phyloP scores from a whole-genome alignment of 2,113 vertebrate genomes.

The Megalops atlanticus region DNA sequence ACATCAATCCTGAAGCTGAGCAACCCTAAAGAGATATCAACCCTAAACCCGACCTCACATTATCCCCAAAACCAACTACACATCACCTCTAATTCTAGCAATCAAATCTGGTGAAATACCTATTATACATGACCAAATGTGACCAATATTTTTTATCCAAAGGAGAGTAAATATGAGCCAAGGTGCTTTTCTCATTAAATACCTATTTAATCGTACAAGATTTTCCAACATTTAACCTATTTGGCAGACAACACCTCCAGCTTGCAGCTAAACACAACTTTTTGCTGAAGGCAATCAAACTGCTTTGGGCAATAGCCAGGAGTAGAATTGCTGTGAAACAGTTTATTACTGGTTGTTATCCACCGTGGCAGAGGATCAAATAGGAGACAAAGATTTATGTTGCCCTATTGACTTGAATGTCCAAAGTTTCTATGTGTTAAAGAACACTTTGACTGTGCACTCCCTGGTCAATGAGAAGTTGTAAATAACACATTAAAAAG shows the following conservation, averaged over 20 bases:
- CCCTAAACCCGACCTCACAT: no score
- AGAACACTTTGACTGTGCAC: background rate
- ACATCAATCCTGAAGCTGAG: no score
- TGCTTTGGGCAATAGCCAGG: constrained; percentile 35
- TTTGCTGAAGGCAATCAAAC: constrained; percentile 27
- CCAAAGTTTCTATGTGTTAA: constrained; percentile 18
- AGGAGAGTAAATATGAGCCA: no score
- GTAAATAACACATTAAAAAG: constrained; percentile 1
- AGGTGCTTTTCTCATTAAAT: no score
- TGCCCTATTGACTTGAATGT: constrained; percentile 19
- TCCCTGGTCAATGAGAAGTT: background rate
- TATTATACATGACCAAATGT: no score
- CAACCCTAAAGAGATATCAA: no score
- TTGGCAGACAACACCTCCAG: constrained; percentile 9
- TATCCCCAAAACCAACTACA: no score
- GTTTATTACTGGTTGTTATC: constrained; percentile 14
- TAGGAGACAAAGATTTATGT: constrained; percentile 20
- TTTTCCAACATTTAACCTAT: constrained; percentile 1
- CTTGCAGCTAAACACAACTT: constrained; percentile 3
- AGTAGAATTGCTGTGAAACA: constrained; percentile 14
- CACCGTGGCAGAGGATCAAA: constrained; percentile 31
- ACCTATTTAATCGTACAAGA: no score
- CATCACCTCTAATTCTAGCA: no score
- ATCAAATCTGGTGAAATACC: no score
- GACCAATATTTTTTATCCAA: no score